Percentiles rank a stretch among this genome's conserved stretches.
phyloP scores from a whole-genome alignment of 2,113 vertebrate species.

The Oreochromis tanganicae region DNA sequence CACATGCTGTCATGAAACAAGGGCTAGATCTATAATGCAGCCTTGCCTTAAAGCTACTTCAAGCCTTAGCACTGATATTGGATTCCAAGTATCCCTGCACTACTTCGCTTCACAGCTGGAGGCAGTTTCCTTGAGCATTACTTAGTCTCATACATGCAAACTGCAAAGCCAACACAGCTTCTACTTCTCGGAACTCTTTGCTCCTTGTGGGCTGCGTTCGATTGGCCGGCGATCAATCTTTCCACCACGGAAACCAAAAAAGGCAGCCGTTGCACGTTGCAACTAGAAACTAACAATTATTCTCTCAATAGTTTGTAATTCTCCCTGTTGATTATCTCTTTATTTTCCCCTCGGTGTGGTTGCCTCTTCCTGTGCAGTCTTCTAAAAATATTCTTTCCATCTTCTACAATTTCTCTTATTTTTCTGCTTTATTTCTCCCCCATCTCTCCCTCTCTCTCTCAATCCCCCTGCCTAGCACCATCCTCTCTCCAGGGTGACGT shows the following conservation, averaged over 20 bases:
- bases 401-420: background rate
- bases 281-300: constrained; percentile 52
- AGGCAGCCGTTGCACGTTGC: constrained; percentile 19
- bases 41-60: constrained; percentile 20
- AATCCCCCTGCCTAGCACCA: background rate
- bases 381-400: background rate
- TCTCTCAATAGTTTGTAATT: background rate
- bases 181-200: constrained; percentile 18
- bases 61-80: constrained; percentile 36
- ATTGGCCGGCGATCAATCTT: constrained; percentile 52
- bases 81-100: constrained; percentile 29
- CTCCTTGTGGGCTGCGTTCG: constrained; percentile 45
- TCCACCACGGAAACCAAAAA: constrained; percentile 7
- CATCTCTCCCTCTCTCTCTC: background rate
- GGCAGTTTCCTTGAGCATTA: constrained; percentile 42
- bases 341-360: background rate
- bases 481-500: constrained; percentile 42
- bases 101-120: constrained; percentile 52
- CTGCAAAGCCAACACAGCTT: constrained; percentile 45
- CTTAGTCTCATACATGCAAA: constrained; percentile 44
- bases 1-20: background rate
- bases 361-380: background rate
- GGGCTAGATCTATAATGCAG: background rate
- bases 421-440: background rate
- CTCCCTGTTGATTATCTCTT: background rate